Conservation (phyloP, 1,140 invertebrate species). For the Cephus cinctus region DNA sequence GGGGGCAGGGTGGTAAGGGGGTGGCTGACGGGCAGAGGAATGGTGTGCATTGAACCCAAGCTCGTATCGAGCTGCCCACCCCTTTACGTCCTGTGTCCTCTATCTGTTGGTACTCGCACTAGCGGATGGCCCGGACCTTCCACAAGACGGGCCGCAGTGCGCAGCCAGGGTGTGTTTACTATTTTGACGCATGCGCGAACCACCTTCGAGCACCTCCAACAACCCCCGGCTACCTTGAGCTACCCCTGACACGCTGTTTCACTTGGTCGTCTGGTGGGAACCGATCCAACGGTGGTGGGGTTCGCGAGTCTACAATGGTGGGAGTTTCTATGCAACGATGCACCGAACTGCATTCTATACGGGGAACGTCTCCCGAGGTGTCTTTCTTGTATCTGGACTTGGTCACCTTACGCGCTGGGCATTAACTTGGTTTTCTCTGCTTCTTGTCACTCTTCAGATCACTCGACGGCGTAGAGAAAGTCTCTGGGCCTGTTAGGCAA, state of each 20-base stretch:
- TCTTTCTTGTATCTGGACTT: too few relatives aligned
- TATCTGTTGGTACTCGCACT: conserved; percentile 11
- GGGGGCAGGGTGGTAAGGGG: background rate
- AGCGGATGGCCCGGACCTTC: conserved; percentile 44
- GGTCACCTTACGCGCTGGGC: too few relatives aligned
- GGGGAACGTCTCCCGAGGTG: too few relatives aligned
- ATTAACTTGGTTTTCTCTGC: too few relatives aligned
- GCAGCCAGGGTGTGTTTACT: conserved; percentile 51
- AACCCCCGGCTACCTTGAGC: conserved; percentile 15
- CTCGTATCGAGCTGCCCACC: conserved; percentile 42
- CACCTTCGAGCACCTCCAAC: conserved; percentile 21
- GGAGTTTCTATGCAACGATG: too few relatives aligned
- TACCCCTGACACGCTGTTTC: conserved; percentile 11
- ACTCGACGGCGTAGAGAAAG: too few relatives aligned
- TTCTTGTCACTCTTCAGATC: too few relatives aligned
- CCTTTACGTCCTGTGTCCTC: conserved; percentile 18
- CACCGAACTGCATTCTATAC: too few relatives aligned
- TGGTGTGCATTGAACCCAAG: conserved; percentile 49
- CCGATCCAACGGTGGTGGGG: background rate
- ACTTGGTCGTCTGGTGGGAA: too few relatives aligned
- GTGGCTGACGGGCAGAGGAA: background rate
- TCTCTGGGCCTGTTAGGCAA: too few relatives aligned
- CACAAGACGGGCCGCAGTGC: conserved; percentile 47
- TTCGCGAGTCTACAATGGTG: too few relatives aligned
- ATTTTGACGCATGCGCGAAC: conserved; percentile 44